A percentile compares a stretch with the other conserved stretches of the same genome.
Evolutionary conservation across 2,888 invertebrate species (phyloP).

Genomic region (Scotopteryx bipunctaria): DNA sequence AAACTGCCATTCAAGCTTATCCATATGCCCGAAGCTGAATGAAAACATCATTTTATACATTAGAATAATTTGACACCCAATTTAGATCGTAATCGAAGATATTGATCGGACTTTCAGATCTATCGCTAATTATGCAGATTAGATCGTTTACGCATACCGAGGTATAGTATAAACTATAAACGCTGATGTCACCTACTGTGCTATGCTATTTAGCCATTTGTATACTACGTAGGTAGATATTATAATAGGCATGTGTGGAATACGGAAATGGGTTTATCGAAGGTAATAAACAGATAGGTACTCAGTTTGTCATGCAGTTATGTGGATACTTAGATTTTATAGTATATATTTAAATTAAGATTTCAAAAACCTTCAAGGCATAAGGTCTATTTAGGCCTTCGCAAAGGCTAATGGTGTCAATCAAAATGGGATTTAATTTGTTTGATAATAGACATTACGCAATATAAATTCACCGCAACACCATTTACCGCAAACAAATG

Average conservation of each 20-base stretch:
- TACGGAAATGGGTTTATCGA: conserved; percentile 13
- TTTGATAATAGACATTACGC: not conserved
- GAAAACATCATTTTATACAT: conserved; percentile 1
- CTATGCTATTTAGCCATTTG: not conserved
- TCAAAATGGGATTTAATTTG: too few species aligned
- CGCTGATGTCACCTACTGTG: conserved; percentile 23
- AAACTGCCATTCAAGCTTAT: not conserved
- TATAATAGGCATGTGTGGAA: conserved; percentile 3
- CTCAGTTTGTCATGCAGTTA: conserved; percentile 1
- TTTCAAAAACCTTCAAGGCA: too few species aligned
- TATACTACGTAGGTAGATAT: not conserved
- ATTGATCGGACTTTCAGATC: conserved; percentile 15
- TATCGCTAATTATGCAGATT: conserved; percentile 27
- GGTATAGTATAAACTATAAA: conserved; percentile 16
- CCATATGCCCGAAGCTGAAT: not conserved
- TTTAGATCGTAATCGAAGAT: conserved; percentile 2
- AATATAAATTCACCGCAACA: not conserved
- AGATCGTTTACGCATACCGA: conserved; percentile 25
- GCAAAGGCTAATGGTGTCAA: not conserved
- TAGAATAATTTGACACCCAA: conserved; percentile 11
- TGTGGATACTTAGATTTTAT: too few species aligned
- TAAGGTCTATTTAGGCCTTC: too few species aligned
- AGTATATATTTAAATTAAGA: too few species aligned
- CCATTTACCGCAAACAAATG: not conserved
- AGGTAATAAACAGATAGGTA: conserved; percentile 1